Evolutionary conservation across 2,888 invertebrate genomes (phyloP).

Genomic region (Eristalis tenax): DNA sequence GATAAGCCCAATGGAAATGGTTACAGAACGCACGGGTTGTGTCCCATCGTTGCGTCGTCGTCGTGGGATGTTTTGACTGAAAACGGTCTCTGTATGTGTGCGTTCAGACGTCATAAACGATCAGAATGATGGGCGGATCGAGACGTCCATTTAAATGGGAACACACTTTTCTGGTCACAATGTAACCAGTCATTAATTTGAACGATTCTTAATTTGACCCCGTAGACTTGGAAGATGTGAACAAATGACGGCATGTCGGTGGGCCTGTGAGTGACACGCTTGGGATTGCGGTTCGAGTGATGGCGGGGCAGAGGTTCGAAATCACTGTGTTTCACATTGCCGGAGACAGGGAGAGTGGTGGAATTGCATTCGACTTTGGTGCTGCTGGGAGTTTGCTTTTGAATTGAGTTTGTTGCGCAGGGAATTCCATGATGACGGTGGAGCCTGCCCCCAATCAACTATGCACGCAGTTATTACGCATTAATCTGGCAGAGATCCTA

Average conservation of each 20-base stretch:
- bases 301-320: not conserved
- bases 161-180: slow-evolving; percentile 12
- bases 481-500: too few species aligned
- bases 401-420: not conserved
- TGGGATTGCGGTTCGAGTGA: not conserved
- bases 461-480: too few species aligned
- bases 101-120: slow-evolving; percentile 37
- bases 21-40: slow-evolving; percentile 18
- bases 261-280: not conserved
- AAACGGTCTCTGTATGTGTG: not conserved
- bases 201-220: slow-evolving; percentile 6
- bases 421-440: not conserved
- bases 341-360: not conserved
- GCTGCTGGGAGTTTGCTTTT: not conserved
- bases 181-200: slow-evolving; percentile 19
- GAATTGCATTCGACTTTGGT: not conserved
- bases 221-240: not conserved
- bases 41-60: not conserved
- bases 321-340: not conserved
- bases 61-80: slow-evolving; percentile 4
- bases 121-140: slow-evolving; percentile 24
- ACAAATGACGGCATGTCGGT: not conserved
- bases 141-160: slow-evolving; percentile 45
- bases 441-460: not conserved
- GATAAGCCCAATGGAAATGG: slow-evolving; percentile 45